Base-by-base conservation (phyloP, 1,140 invertebrate species). In the Steinernema khuongi region DNA sequence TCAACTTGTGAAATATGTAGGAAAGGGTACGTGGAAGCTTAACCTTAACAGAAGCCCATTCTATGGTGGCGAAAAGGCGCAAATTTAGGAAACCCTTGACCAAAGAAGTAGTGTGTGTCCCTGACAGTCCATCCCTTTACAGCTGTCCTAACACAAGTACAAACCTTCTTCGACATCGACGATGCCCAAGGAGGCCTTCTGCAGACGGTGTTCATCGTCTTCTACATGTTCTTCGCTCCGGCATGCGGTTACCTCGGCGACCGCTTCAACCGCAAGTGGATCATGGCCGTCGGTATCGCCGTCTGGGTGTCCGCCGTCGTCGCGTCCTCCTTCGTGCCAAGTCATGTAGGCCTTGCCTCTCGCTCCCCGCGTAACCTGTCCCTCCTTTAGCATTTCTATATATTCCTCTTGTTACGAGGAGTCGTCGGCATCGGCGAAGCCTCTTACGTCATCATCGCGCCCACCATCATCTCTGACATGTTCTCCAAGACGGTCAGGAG, bases 371-470 rank as follows among this genome's bases (percentile, higher is more conserved):
- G 2, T 14, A 73, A 73, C 30, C 26, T 17, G 18, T 70, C 4
- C 31, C 32, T 2, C 43, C 89, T 89, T 75, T 84, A 93, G 91
- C 83, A 89, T 31, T 94, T 90, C 81, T 86, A 86, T 29, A 87
- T 89, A 86, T 99, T 99, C 86, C 87, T 96, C 4, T 84, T 93
- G 18, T 92, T 96, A 83, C 89, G 96, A 68, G 91, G 91, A 0
- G 85, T 97, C 70, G 96, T 99, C 67, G 97, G 97, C 17, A 91
- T 99, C 79, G 97, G 97, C 30, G 96, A 99, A 88, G 97, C 97
- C 0, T 83, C 84, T 79, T 99, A 99, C 87, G 97, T 96, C 0
- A 98, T 96, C 1, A 96, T 99, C 78, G 95, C 96, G 0, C 97
- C 97, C 0, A 98, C 97, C 22, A 94, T 99, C 78, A 97, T 99